These are phyloP conservation scores for Dolichallabes microphthalmus DNA, from an alignment of 2,113 vertebrate species.

Conservation along the genomic window DNA sequence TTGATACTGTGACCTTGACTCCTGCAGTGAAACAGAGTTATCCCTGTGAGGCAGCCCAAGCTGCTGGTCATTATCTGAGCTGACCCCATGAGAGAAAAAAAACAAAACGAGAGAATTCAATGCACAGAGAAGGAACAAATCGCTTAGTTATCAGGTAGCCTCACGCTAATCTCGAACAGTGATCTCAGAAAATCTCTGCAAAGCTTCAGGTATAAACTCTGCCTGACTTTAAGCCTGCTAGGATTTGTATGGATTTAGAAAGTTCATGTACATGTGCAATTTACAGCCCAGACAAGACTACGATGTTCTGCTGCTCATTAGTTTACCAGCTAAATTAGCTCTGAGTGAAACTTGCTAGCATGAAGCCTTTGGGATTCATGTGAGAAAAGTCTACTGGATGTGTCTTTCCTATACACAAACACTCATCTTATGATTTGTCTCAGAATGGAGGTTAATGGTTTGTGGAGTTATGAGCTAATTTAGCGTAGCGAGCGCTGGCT, in stretches of 20 bases:
- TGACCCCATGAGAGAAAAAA: background rate
- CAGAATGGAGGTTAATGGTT: slow-evolving; percentile 44
- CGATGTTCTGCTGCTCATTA: background rate
- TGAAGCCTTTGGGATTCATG: slow-evolving; percentile 29
- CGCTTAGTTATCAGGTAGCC: background rate
- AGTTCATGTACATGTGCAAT: background rate
- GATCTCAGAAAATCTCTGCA: background rate
- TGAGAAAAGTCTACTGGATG: slow-evolving; percentile 16
- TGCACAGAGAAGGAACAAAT: background rate
- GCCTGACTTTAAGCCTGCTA: background rate
- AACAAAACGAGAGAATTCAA: background rate
- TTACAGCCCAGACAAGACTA: background rate
- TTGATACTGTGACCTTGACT: background rate
- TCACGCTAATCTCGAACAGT: background rate
- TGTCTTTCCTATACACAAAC: background rate
- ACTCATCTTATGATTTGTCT: slow-evolving; percentile 38
- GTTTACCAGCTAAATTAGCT: slow-evolving; percentile 1
- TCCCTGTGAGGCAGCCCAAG: background rate
- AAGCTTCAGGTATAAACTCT: background rate
- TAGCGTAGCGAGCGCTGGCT: background rate
- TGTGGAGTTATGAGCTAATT: slow-evolving; percentile 32
- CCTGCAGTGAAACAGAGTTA: background rate
- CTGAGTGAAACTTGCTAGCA: background rate
- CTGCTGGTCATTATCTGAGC: background rate
- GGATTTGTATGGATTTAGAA: background rate